These are phyloP conservation scores for Formica aserva DNA, from an alignment of 2,888 invertebrate species.

Conservation along the genomic window DNA sequence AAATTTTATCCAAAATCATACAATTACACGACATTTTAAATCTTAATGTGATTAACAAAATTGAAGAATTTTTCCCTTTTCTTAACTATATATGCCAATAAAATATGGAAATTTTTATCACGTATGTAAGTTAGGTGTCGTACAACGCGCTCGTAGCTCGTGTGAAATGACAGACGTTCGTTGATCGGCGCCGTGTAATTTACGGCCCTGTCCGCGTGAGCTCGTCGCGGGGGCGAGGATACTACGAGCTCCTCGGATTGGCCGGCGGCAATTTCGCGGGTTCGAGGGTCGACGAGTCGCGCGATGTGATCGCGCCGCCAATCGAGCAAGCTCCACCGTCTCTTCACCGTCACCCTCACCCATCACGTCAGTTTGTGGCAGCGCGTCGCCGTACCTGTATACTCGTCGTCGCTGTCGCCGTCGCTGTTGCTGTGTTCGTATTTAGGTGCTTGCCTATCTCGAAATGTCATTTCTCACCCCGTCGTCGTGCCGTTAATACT, in stretches of 20 bases:
- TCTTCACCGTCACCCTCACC: constrained; percentile 49
- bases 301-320: constrained; percentile 65
- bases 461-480: not conserved
- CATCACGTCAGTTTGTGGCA: constrained; percentile 68
- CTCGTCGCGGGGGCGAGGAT: constrained; percentile 57
- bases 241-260: constrained; percentile 65
- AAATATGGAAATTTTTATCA: not conserved
- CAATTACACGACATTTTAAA: not conserved
- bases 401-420: not conserved
- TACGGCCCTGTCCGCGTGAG: constrained; percentile 62
- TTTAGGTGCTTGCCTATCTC: not conserved
- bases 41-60: not conserved
- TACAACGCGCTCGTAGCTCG: not conserved
- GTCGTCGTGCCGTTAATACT: constrained; percentile 7
- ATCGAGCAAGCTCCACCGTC: constrained; percentile 58
- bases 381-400: constrained; percentile 64
- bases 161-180: constrained; percentile 17
- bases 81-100: too few relatives aligned
- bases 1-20: not conserved
- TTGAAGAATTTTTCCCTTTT: not conserved
- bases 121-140: not conserved
- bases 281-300: constrained; percentile 70
- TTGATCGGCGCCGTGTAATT: constrained; percentile 28
- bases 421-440: too few relatives aligned
- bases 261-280: constrained; percentile 70